Base-by-base conservation (phyloP, 1,140 invertebrate species). In the Helicoverpa armigera region DNA sequence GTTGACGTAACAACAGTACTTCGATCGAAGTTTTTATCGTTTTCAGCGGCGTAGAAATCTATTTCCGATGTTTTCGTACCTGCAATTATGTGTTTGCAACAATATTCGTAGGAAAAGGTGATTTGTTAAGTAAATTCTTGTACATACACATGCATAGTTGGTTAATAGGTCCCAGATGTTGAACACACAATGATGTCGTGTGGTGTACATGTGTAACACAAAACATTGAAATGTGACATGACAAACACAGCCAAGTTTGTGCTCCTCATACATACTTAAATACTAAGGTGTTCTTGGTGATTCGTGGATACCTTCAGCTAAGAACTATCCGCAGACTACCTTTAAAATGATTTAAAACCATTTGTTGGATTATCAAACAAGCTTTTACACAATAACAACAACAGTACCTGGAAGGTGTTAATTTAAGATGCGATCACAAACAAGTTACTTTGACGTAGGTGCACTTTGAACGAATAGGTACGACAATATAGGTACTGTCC, bases 1-100 rank as follows among this genome's bases (percentile, higher is more conserved):
- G 87, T 85, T 13, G 82, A 84, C 70, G 79, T 81, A 63, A 87
- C 80, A 61, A 87, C 70, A 35, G 90, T 85, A 16, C 84, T 86
- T 58, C 91, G 80, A 60, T 93, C 92, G 75, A 35, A 79, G 72
- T 85, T 89, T 78, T 85, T 91, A 67, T 88, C 86, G 14, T 61
- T 89, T 13, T 94, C 93, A 67, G 88, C 77, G 74, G 93, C 89
- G 89, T 92, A 94, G 88, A 94, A 94, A 87, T 94, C 92, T 70
- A 94, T 93, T 89, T 95, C 93, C 48, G 93, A 84, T 76, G 90
- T 88, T 90, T 90, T 93, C 75, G 88, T 86, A 88, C 88, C 92
- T 94, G 93, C 73, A 88, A 88, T 81, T 82, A 82, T 84, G 54
- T 48, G 29, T 70, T 79, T 70, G 63, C 65, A 79, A 79, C 60